Conservation (phyloP, 2,113 vertebrate genomes). For the Entelurus aequoreus region DNA sequence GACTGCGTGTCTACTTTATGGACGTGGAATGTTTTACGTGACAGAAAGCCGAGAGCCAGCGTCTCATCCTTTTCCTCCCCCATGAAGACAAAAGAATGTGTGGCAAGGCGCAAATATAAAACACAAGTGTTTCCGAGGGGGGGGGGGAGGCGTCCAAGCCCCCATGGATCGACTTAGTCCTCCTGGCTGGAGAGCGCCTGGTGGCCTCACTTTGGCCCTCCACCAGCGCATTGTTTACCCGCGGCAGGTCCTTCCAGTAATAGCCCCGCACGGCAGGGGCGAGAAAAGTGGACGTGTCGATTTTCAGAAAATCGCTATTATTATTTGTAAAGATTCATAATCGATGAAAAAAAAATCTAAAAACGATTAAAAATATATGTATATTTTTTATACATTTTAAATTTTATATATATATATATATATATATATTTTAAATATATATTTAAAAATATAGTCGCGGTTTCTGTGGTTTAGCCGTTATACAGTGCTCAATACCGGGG, state of each 20-base stretch:
- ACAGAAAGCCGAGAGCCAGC: slow-evolving; percentile 44
- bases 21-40: slow-evolving; percentile 51
- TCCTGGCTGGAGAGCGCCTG: slow-evolving; percentile 1
- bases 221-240: slow-evolving; percentile 25
- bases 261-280: slow-evolving; percentile 14
- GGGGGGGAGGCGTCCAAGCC: slow-evolving; percentile 28
- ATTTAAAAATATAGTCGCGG: no score
- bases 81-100: slow-evolving; percentile 68
- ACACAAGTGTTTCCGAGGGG: slow-evolving; percentile 66
- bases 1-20: slow-evolving; percentile 22
- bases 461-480: no score
- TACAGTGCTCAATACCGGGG: no score
- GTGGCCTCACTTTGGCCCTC: slow-evolving; percentile 26
- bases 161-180: slow-evolving; percentile 57
- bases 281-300: no score
- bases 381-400: no score
- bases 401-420: no score
- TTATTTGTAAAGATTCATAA: no score
- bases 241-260: slow-evolving; percentile 43
- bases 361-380: no score
- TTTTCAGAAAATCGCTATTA: no score
- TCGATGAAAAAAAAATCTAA: no score
- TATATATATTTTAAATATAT: no score
- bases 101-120: slow-evolving; percentile 73
- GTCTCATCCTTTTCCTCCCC: slow-evolving; percentile 54